Evolutionary conservation across 2,113 vertebrate genomes (phyloP), one percentile per base, ranked within the genome.

Genomic region (Clarias batrachus): DNA sequence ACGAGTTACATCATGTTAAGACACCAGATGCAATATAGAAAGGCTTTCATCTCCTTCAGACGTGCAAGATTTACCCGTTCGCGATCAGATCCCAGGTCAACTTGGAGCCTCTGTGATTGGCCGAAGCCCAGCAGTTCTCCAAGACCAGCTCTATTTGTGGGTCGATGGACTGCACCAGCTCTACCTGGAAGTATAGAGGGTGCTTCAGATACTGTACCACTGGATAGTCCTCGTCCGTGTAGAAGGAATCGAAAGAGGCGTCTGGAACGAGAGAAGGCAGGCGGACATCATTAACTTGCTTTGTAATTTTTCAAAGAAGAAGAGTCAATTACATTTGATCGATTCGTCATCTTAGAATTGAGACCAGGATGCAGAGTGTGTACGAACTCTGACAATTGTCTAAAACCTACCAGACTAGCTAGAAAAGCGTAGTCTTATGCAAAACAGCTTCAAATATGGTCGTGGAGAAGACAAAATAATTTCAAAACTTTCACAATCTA

Each of bases 141-240:
- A 90, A 56, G 17, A 89, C 85, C 3, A 90, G 85, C 52, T 88
- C 85, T 66, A 90, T 71, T 2, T 48, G 70, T 23, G 82, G 90
- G 57, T 90, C 86, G 33, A 63, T n/a, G 16, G 87, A 88, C 71
- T 83, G 19, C 62, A 88, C 21, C 71, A 90, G 74, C 13, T 13
- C 62, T 14, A 89, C 86, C 66, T 90, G 88, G 63, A 96, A 95
- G 86, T 91, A 94, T 19, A 96, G 88, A n/a, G 94, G 91, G 41
- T 93, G 17, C 86, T 91, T 90, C 54, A 96, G 83, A 76, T 90
- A 91, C 71, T 91, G 91, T 7, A 84, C 57, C 0, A 96, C 92
- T 59, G 95, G 95, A 66, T 93, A 95, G 19, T 94, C 93, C 37
- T 90, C 86, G 8, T 77, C 84, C 54, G 82, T 11, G 73, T 95